Evolutionary conservation across 2,113 vertebrate genomes (phyloP).

Genomic region (Odocoileus hemionus): DNA sequence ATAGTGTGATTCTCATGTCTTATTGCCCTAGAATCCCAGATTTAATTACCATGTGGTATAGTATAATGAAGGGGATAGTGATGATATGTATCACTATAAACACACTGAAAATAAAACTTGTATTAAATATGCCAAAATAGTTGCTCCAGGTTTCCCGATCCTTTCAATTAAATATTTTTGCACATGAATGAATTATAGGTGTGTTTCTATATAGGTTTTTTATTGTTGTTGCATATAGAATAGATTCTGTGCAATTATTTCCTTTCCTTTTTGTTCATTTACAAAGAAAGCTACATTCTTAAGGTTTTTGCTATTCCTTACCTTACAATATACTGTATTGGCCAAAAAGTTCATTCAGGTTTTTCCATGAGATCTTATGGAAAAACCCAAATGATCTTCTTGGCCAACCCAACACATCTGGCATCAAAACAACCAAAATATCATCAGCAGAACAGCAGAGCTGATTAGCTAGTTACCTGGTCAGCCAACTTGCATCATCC

Average conservation of each 20-base stretch:
- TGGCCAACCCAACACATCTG: not conserved
- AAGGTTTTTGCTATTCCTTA: not conserved
- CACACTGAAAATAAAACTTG: not conserved
- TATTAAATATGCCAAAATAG: not conserved
- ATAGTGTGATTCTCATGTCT: slow-evolving; percentile 63
- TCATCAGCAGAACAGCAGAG: slow-evolving; percentile 56
- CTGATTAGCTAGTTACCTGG: slow-evolving; percentile 63
- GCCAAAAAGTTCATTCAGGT: not conserved
- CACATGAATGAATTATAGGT: not conserved
- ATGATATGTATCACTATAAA: not conserved
- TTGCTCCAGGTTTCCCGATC: not conserved
- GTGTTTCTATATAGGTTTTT: not conserved
- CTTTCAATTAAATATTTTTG: not conserved
- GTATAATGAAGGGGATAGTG: not conserved
- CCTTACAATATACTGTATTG: not conserved
- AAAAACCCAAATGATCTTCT: not conserved
- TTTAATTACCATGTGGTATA: slow-evolving; percentile 27
- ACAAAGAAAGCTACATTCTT: not conserved
- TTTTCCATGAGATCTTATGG: not conserved
- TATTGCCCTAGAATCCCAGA: slow-evolving; percentile 53
- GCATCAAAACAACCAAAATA: not conserved
- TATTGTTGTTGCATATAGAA: not conserved
- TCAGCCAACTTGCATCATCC: not conserved
- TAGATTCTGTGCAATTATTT: not conserved
- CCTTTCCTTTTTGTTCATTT: not conserved